Conservation (phyloP, 2,113 vertebrate species). For the Sakesphorus luctuosus region DNA sequence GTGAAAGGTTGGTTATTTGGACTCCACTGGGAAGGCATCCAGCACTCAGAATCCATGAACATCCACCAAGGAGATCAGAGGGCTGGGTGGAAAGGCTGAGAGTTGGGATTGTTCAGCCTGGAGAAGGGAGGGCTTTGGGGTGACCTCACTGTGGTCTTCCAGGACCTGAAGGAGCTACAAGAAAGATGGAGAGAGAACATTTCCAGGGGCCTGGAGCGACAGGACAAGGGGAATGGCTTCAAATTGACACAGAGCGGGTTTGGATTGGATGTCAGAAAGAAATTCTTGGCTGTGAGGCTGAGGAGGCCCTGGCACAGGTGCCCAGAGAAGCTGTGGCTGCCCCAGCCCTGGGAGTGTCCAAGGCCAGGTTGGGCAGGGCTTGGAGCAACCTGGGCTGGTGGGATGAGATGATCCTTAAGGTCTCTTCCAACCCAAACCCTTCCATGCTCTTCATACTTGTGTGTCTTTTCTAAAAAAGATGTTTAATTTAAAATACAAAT, state of each 20-base stretch:
- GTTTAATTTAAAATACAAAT: background rate
- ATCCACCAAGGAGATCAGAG: background rate
- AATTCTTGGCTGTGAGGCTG: accelerated
- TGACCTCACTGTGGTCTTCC: accelerated
- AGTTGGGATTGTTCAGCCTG: background rate
- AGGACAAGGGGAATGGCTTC: background rate
- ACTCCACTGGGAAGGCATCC: accelerated
- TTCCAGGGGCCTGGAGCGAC: accelerated
- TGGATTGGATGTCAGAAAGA: accelerated
- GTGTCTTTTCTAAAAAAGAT: background rate
- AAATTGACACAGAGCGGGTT: accelerated
- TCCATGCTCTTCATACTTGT: background rate
- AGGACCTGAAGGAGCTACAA: accelerated
- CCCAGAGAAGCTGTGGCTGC: background rate
- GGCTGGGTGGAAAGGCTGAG: background rate
- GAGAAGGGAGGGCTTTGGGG: background rate
- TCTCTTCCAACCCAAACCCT: background rate
- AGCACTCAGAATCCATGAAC: background rate
- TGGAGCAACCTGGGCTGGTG: background rate
- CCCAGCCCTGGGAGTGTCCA: background rate
- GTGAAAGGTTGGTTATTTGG: background rate
- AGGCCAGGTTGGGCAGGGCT: background rate
- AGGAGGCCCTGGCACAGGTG: background rate
- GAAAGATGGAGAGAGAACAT: accelerated
- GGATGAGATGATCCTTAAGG: accelerated